Conservation (phyloP, 2,888 invertebrate genomes). For the Branchellion lobata region DNA sequence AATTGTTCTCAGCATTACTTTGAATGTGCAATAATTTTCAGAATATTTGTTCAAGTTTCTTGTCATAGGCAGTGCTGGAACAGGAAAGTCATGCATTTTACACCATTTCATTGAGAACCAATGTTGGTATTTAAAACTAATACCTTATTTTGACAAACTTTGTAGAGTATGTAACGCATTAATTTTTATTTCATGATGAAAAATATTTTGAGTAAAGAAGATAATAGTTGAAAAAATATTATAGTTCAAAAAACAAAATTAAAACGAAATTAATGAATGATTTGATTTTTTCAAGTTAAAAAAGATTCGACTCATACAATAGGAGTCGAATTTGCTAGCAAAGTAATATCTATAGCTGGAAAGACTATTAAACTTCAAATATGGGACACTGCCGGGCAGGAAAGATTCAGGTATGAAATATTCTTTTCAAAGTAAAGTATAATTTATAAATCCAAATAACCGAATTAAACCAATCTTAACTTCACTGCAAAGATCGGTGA, state of each 20-base stretch:
- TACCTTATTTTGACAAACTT: too few species aligned
- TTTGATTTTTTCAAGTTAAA: too few species aligned
- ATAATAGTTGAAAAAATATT: too few species aligned
- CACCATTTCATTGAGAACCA: slow-evolving; percentile 83
- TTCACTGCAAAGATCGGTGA: slow-evolving; percentile 42
- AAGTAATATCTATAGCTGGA: slow-evolving; percentile 78
- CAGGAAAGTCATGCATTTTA: slow-evolving; percentile 79
- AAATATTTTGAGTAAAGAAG: too few species aligned
- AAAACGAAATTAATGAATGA: not conserved
- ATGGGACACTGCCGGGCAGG: slow-evolving; percentile 63
- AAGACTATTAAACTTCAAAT: slow-evolving; percentile 77
- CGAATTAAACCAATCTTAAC: not conserved
- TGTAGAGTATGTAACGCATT: too few species aligned
- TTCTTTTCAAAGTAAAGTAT: not conserved
- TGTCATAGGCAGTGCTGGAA: slow-evolving; percentile 80
- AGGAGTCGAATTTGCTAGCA: slow-evolving; percentile 84
- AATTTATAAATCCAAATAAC: not conserved
- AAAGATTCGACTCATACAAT: slow-evolving; percentile 81
- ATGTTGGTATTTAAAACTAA: too few species aligned
- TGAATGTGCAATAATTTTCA: slow-evolving; percentile 51
- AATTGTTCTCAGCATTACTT: too few species aligned
- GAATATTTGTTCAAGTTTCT: slow-evolving; percentile 83
- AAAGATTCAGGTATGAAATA: slow-evolving; percentile 58
- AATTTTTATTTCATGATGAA: too few species aligned
- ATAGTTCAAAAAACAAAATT: not conserved